Conservation (phyloP, 1,140 invertebrate species). For the Himalopsyche phryganea region DNA sequence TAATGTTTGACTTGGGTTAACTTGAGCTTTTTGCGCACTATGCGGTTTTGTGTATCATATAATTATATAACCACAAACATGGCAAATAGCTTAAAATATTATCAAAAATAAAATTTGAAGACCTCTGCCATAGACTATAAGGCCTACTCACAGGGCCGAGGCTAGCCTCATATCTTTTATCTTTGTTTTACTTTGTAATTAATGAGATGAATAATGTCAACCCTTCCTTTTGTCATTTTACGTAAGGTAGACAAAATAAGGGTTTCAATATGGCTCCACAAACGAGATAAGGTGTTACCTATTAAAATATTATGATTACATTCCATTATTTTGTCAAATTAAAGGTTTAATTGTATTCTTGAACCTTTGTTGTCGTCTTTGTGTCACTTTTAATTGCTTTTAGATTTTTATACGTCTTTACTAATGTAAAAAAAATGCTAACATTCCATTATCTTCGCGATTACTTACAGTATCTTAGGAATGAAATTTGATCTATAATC, state of each 20-base stretch:
- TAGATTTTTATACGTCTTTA: neutral
- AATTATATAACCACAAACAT: no score
- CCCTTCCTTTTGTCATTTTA: conserved; percentile 33
- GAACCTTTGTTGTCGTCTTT: conserved; percentile 16
- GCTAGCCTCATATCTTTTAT: conserved; percentile 31
- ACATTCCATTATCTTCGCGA: no score
- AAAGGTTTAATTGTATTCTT: conserved; percentile 26
- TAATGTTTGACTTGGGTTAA: no score
- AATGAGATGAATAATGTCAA: conserved; percentile 36
- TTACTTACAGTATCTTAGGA: no score
- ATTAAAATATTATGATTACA: conserved; percentile 31
- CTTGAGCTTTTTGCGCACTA: no score
- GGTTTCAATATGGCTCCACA: conserved; percentile 28
- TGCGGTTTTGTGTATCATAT: no score
- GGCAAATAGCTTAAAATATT: no score
- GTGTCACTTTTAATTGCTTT: neutral
- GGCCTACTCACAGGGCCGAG: neutral
- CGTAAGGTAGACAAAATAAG: conserved; percentile 30
- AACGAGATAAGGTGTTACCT: conserved; percentile 28
- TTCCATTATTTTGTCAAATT: conserved; percentile 29
- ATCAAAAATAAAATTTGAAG: no score
- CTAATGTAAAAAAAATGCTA: no score
- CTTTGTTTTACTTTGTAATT: conserved; percentile 36
- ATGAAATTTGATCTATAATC: no score
- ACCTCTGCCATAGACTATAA: no score